Evolutionary conservation across 2,797 vertebrate genomes (phyloP).

Genomic region (Mycteria americana): DNA sequence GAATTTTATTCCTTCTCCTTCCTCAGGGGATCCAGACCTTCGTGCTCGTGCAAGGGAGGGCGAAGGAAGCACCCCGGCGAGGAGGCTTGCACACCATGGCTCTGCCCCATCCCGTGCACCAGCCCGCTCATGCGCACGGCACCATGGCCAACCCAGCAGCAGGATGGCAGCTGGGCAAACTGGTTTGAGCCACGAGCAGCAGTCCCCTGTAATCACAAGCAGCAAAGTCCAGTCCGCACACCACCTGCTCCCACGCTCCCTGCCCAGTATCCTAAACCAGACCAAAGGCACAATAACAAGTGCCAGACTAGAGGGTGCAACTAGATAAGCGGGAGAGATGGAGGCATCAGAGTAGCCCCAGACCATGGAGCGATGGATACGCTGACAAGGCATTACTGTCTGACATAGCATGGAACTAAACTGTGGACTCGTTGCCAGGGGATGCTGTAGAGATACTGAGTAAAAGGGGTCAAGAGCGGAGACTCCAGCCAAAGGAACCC

Average conservation of each 20-base stretch:
- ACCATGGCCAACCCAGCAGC: not conserved
- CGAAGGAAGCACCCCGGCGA: not conserved
- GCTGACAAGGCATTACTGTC: not conserved
- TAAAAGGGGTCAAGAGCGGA: not conserved
- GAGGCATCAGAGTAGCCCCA: not conserved
- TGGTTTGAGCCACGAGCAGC: not conserved
- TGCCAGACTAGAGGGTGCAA: not conserved
- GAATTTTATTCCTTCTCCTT: not conserved
- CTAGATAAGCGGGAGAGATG: not conserved
- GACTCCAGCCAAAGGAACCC: not conserved
- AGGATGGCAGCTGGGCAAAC: not conserved
- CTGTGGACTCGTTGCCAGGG: not conserved
- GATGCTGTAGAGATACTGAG: not conserved
- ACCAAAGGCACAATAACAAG: not conserved
- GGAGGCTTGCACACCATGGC: fast-evolving
- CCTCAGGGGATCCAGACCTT: not conserved
- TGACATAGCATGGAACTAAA: not conserved
- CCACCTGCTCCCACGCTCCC: not conserved
- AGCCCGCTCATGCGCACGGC: not conserved
- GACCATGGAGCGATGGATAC: fast-evolving
- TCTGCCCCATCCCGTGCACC: not conserved
- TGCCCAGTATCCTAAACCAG: not conserved
- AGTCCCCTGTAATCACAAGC: not conserved
- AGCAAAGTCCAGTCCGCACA: not conserved
- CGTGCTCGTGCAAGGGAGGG: fast-evolving